Conservation (phyloP, 2,888 invertebrate genomes). For the Euphydryas editha region DNA sequence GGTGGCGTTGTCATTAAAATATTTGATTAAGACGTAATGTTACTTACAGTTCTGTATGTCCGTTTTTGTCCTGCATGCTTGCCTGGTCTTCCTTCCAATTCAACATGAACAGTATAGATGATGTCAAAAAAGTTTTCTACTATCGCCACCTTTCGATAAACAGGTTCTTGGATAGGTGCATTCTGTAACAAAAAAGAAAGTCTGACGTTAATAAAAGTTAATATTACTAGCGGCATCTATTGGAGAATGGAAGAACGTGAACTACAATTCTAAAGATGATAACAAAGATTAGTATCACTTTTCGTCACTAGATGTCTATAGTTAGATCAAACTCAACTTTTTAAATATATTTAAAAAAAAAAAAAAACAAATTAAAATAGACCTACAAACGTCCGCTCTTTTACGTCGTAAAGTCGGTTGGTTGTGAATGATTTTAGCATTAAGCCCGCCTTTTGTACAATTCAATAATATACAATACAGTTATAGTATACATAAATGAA, state of each 20-base stretch:
- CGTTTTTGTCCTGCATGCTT: conserved; percentile 99
- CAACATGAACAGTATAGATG: conserved; percentile 97
- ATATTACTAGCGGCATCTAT: conserved; percentile 50
- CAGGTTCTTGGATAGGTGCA: conserved; percentile 87
- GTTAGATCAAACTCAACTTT: background rate
- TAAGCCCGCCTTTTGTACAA: no score
- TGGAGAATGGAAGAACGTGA: background rate
- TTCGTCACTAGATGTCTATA: conserved; percentile 45
- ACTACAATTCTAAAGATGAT: background rate
- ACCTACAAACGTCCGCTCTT: no score
- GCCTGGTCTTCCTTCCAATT: conserved; percentile 94
- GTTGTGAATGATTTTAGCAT: no score
- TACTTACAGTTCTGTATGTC: conserved; percentile 96
- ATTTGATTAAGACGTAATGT: background rate
- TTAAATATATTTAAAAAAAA: background rate
- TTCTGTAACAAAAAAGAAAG: conserved; percentile 84
- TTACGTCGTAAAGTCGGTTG: no score
- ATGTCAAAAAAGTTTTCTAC: conserved; percentile 99
- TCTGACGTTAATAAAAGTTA: background rate
- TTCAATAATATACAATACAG: no score
- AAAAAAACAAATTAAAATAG: background rate
- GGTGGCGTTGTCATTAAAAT: conserved; percentile 35
- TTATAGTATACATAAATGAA: no score
- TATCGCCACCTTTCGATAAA: conserved; percentile 95
- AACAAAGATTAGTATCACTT: conserved; percentile 37